Conservation (phyloP, 2,113 vertebrate genomes). For the Nerophis ophidion region DNA sequence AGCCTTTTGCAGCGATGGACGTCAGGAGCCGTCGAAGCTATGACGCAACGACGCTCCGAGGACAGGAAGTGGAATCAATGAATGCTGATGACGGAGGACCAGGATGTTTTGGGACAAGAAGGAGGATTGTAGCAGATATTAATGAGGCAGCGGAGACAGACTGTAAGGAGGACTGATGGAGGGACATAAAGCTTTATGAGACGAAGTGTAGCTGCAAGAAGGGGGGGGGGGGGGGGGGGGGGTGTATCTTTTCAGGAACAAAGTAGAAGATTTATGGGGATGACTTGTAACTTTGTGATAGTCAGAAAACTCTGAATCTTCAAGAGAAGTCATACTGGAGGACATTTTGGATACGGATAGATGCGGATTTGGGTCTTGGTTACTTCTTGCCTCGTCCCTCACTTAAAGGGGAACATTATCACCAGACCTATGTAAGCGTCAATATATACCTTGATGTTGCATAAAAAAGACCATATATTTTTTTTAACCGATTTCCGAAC, state of each 20-base stretch:
- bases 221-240: background rate
- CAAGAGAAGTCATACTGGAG: no score
- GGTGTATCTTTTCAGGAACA: background rate
- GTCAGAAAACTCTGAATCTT: no score
- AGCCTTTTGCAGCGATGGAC: slow-evolving; percentile 33
- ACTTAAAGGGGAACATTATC: no score
- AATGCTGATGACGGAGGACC: background rate
- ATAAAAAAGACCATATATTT: no score
- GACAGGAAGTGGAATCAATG: slow-evolving; percentile 8
- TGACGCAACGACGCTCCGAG: slow-evolving; percentile 33
- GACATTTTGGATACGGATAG: no score
- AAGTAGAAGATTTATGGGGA: background rate
- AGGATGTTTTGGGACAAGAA: slow-evolving; percentile 1
- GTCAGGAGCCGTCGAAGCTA: slow-evolving; percentile 58
- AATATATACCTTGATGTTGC: no score
- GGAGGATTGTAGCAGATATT: slow-evolving; percentile 14
- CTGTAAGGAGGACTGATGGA: slow-evolving; percentile 28
- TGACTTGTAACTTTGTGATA: slow-evolving; percentile 18
- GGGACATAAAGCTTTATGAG: slow-evolving; percentile 24
- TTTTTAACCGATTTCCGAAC: no score
- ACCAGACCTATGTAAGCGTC: no score
- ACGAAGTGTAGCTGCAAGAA: slow-evolving; percentile 16
- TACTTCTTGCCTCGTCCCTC: no score
- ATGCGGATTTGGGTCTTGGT: no score
- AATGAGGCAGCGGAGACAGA: slow-evolving; percentile 8